phyloP scores from a whole-genome alignment of 2,113 vertebrate species.

The Argyrosomus japonicus region DNA sequence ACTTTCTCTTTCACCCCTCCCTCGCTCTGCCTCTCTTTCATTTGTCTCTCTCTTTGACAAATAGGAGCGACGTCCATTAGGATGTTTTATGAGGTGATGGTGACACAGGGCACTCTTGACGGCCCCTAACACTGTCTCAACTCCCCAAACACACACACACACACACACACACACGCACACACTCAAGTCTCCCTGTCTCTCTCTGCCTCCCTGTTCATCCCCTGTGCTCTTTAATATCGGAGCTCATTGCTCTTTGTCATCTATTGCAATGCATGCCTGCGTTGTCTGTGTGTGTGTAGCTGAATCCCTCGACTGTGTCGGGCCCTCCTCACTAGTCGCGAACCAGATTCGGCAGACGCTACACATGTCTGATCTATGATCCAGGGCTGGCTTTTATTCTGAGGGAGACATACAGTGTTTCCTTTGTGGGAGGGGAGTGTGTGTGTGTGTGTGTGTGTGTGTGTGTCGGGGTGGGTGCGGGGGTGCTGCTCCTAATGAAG shows the following conservation, averaged over 20 bases:
- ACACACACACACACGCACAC: conserved; percentile 42
- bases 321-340: conserved; percentile 31
- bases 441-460: conserved; percentile 23
- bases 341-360: conserved; percentile 51
- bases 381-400: conserved; percentile 78
- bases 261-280: conserved; percentile 30
- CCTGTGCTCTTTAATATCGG: conserved; percentile 74
- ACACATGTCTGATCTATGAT: conserved; percentile 75
- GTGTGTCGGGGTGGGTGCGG: conserved; percentile 12
- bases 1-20: conserved; percentile 68
- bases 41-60: conserved; percentile 77
- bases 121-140: conserved; percentile 64
- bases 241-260: conserved; percentile 78
- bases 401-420: conserved; percentile 75
- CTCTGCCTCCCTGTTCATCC: conserved; percentile 55
- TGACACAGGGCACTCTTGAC: conserved; percentile 74
- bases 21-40: conserved; percentile 54
- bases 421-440: conserved; percentile 65
- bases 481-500: conserved; percentile 68
- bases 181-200: conserved; percentile 37
- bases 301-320: conserved; percentile 37
- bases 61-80: conserved; percentile 78
- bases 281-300: conserved; percentile 28
- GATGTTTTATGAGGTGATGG: conserved; percentile 82
- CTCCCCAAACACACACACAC: conserved; percentile 54